A percentile compares a stretch with the other conserved stretches of the same genome.
Conservation (phyloP, 2,797 vertebrate genomes). For the Poeciliopsis infans region DNA sequence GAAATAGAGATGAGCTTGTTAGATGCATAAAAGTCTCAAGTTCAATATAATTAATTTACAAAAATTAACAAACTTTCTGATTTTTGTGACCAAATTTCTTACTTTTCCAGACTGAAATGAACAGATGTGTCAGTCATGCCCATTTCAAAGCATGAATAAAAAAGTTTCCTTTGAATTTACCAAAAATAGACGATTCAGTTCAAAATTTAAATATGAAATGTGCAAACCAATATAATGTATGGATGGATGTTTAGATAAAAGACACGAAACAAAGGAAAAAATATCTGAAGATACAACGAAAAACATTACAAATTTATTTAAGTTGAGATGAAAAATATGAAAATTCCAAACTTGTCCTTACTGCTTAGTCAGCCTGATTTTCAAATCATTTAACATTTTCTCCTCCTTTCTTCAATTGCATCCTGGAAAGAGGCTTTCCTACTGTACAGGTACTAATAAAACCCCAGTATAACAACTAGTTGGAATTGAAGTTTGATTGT, state of each 20-base stretch:
- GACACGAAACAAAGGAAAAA: background rate
- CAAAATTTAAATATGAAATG: background rate
- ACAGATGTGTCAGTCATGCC: background rate
- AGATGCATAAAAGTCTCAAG: background rate
- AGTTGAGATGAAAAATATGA: background rate
- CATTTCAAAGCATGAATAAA: background rate
- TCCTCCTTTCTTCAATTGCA: background rate
- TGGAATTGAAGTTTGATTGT: conserved; percentile 12
- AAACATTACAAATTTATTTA: background rate
- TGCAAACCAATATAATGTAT: background rate
- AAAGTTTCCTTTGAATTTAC: background rate
- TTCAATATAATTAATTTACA: background rate
- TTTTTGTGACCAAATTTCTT: background rate
- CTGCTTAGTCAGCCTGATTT: background rate
- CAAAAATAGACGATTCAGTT: background rate
- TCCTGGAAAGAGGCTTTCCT: background rate
- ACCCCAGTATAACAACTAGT: conserved; percentile 2
- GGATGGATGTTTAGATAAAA: background rate
- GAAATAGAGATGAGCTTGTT: background rate
- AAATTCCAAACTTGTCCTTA: background rate
- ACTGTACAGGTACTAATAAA: conserved; percentile 34
- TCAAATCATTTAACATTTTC: background rate
- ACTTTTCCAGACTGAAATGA: background rate
- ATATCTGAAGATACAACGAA: background rate
- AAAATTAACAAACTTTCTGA: background rate